A percentile compares a stretch with the other conserved stretches of the same genome.
phyloP scores from a whole-genome alignment of 2,797 vertebrate genomes.

The Cetoscarus ocellatus region DNA sequence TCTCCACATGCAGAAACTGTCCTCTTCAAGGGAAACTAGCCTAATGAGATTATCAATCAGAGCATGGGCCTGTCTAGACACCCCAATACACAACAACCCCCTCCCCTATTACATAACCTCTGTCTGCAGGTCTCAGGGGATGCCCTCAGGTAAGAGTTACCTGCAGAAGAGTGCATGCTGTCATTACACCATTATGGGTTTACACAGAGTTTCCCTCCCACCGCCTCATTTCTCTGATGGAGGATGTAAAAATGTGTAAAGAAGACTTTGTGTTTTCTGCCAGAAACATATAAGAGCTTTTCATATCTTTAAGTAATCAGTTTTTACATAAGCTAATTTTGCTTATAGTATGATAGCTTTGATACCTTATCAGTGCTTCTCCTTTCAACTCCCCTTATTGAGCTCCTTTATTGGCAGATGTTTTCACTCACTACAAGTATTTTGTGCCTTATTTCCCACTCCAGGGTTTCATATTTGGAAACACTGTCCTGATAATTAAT shows the following conservation, averaged over 20 bases:
- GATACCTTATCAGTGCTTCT: no score
- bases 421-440: no score
- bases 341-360: no score
- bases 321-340: no score
- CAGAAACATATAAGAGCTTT: no score
- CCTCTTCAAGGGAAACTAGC: constrained; percentile 78
- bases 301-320: no score
- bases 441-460: no score
- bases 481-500: no score
- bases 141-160: constrained; percentile 78
- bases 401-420: no score
- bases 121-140: constrained; percentile 23
- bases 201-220: constrained; percentile 66
- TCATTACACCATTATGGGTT: constrained; percentile 80
- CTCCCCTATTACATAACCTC: neutral
- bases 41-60: constrained; percentile 88
- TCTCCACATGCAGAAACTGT: constrained; percentile 78
- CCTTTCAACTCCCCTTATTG: no score
- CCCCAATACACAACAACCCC: constrained; percentile 82
- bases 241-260: constrained; percentile 18
- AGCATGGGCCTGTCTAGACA: constrained; percentile 85
- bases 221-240: constrained; percentile 46
- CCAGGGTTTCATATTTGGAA: no score
- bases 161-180: constrained; percentile 63
- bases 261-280: neutral